Conservation (phyloP, 2,797 vertebrate species). For the Chrysocyon brachyurus region DNA sequence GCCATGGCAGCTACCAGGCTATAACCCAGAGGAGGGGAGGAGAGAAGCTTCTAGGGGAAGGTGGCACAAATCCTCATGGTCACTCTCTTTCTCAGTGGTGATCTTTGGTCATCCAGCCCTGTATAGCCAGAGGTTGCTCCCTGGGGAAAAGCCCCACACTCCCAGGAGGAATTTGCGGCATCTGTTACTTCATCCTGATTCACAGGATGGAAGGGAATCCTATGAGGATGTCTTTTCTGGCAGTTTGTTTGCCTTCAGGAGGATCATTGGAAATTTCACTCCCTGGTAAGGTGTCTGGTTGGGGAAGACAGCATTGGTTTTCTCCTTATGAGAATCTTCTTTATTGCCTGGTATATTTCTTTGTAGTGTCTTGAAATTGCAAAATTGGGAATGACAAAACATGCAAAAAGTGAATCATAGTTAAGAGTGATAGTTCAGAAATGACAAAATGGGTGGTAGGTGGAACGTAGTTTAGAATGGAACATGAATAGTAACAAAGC, state of each 20-base stretch:
- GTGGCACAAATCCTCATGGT: accelerated
- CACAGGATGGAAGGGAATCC: neutral
- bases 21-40: neutral
- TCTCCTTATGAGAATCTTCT: slow-evolving; percentile 66
- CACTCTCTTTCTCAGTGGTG: neutral
- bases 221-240: slow-evolving; percentile 68
- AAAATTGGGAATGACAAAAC: slow-evolving; percentile 88
- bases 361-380: slow-evolving; percentile 81
- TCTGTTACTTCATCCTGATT: neutral
- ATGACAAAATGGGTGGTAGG: slow-evolving; percentile 82
- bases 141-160: neutral
- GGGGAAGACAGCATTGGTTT: neutral
- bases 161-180: neutral
- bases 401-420: slow-evolving; percentile 86
- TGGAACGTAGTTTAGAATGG: slow-evolving; percentile 84
- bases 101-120: neutral
- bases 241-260: slow-evolving; percentile 74
- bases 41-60: neutral
- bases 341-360: slow-evolving; percentile 82
- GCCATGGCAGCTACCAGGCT: neutral
- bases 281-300: slow-evolving; percentile 55
- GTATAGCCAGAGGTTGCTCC: neutral
- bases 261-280: slow-evolving; percentile 80
- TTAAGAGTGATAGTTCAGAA: slow-evolving; percentile 84
- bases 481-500: slow-evolving; percentile 70